Evolutionary conservation across 2,113 vertebrate species (phyloP).

Genomic region (Pachyramphus minor): DNA sequence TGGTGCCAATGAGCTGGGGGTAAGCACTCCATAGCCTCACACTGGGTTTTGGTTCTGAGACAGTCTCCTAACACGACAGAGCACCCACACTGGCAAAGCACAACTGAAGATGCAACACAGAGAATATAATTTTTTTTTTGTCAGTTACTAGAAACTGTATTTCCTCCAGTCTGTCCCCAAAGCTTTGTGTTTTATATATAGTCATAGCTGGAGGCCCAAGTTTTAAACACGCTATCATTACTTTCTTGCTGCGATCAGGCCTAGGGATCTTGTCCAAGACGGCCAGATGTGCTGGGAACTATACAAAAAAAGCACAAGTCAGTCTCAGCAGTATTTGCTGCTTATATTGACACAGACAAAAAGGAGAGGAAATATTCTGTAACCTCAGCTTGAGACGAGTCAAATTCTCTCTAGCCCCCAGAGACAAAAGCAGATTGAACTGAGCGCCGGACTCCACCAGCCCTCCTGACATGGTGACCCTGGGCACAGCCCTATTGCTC

Average conservation of each 20-base stretch:
- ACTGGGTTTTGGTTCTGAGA: background rate
- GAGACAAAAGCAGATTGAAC: background rate
- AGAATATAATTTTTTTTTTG: background rate
- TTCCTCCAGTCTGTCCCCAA: background rate
- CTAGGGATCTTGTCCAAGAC: background rate
- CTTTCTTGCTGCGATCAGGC: background rate
- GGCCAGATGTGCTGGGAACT: background rate
- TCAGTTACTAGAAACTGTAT: background rate
- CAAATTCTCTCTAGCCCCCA: background rate
- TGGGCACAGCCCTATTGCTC: background rate
- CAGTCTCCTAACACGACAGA: accelerated
- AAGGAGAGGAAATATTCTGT: background rate
- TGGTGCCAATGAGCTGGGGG: background rate
- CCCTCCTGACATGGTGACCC: accelerated
- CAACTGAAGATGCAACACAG: background rate
- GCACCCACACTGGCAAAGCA: background rate
- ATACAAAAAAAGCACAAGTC: conserved; percentile 27
- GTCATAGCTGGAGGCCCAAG: background rate
- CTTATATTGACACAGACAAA: background rate
- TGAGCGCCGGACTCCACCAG: background rate
- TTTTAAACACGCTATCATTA: background rate
- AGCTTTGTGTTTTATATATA: conserved; percentile 1
- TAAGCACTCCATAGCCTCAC: accelerated
- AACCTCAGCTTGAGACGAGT: background rate
- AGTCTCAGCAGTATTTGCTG: background rate